Evolutionary conservation across 2,797 vertebrate species (phyloP).

Genomic region (Arrhamphus sclerolepis): DNA sequence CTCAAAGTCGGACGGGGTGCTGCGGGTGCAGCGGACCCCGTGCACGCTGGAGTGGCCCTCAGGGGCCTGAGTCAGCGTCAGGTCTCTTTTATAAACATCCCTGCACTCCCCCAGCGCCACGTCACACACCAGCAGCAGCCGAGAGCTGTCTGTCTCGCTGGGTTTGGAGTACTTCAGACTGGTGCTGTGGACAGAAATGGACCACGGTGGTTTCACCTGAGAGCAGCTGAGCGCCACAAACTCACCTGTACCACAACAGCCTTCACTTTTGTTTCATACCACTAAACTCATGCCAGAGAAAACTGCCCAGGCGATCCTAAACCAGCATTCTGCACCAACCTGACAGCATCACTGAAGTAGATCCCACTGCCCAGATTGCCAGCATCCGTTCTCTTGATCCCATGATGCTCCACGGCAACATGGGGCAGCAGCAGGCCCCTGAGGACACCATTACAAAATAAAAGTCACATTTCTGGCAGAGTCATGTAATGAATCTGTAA

Average conservation of each 20-base stretch:
- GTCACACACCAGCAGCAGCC: conserved; percentile 84
- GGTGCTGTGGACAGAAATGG: conserved; percentile 63
- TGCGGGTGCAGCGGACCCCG: conserved; percentile 64
- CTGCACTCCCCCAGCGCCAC: conserved; percentile 84
- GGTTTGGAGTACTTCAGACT: conserved; percentile 84
- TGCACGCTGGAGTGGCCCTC: conserved; percentile 83
- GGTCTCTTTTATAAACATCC: conserved; percentile 68
- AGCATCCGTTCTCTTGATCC: conserved; percentile 84
- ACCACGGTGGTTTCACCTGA: no score
- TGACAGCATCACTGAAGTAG: conserved; percentile 86
- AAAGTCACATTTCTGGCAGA: not conserved
- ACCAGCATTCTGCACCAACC: conserved; percentile 65
- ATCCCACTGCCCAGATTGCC: conserved; percentile 90
- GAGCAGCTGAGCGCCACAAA: no score
- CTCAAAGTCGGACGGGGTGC: conserved; percentile 79
- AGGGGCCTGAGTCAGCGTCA: conserved; percentile 77
- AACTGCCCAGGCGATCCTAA: no score
- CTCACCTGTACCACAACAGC: no score
- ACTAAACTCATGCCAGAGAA: no score
- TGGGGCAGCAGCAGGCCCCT: conserved; percentile 88
- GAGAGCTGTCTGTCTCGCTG: conserved; percentile 76
- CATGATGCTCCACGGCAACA: conserved; percentile 82
- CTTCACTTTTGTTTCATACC: no score
- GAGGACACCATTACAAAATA: conserved; percentile 7
- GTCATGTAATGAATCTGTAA: no score